Evolutionary conservation across 1,140 invertebrate genomes (phyloP), one percentile per base, ranked within the genome.

Genomic region (Drosophila navojoa): DNA sequence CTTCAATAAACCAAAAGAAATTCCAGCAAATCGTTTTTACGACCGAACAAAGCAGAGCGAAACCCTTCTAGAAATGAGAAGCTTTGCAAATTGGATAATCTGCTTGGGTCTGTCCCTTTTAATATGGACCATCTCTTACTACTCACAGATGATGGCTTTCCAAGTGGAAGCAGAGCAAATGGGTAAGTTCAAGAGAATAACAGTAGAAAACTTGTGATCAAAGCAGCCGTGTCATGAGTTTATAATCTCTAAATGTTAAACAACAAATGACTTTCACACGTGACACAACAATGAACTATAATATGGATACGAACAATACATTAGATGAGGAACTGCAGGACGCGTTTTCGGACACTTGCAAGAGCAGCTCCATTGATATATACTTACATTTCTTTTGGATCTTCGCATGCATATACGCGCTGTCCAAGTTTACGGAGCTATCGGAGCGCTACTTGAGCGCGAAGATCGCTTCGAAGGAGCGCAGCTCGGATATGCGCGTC

Each of bases 321-420:
- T 42, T 47, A 63, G 57, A 67, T 52, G 38, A 66, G 15, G 79
- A 74, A n/a, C 40, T 62, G n/a, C 40, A 25, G 52, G 50, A 66
- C 9, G 2, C 45, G 2, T 61, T 61, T 0, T 7, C 44, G 7
- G 35, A 35, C 13, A 57, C 59, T 38, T 72, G 49, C 44, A 29
- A 49, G 4, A 55, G 27, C 5, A 69, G 54, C 44, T 49, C 53
- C 4, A 63, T 74, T 4, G 70, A 82, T 55, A 40, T 72, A 3
- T 89, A 80, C 35, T 40, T 72, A 42, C 61, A 71, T 53, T 84
- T 90, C 58, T 62, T 89, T n/a, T 84, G 80, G 84, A 73, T 89
- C 6, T 84, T 89, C 22, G 66, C 45, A 6, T 72, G 77, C 44
- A 73, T 89, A 15, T 90, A 68, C 27, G 80, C 68, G 0, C 22